Percentiles rank a stretch among this genome's conserved stretches.
phyloP scores from a whole-genome alignment of 2,113 vertebrate genomes.

The Lonchura striata region DNA sequence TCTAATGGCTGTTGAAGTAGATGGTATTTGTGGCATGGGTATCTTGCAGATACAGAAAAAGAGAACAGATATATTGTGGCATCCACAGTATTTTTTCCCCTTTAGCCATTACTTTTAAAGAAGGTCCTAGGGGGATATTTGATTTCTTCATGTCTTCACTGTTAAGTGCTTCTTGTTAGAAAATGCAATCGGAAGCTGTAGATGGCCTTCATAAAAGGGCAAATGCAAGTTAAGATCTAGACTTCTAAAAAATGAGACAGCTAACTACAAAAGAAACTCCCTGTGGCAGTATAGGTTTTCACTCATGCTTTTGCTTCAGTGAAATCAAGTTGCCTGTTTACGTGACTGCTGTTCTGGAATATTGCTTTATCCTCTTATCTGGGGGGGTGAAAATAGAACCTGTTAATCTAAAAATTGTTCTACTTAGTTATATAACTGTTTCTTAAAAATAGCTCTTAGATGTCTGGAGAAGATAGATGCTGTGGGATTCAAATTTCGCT shows the following conservation, averaged over 20 bases:
- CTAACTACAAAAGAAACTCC: neutral
- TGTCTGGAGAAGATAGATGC: neutral
- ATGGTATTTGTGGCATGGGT: neutral
- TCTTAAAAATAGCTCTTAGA: constrained; percentile 43
- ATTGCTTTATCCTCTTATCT: constrained; percentile 38
- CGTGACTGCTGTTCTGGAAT: neutral
- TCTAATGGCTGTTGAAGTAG: neutral
- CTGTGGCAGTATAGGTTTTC: neutral
- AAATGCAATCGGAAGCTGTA: constrained; percentile 11
- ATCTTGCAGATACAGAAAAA: neutral
- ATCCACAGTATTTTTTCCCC: neutral
- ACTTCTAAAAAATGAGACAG: neutral
- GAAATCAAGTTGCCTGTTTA: neutral
- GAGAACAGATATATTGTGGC: neutral
- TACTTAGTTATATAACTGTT: constrained; percentile 30
- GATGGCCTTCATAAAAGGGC: neutral
- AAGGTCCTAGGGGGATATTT: constrained; percentile 33
- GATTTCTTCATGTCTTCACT: neutral
- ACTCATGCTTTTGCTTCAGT: neutral
- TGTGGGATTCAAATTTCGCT: neutral
- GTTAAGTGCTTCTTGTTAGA: neutral
- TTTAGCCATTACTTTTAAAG: neutral
- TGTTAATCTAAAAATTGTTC: constrained; percentile 42
- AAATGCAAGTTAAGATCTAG: neutral
- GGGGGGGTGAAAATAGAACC: neutral